These are phyloP conservation scores for Cheirogaleus medius DNA, from an alignment of 2,113 vertebrate species.

Conservation along the genomic window DNA sequence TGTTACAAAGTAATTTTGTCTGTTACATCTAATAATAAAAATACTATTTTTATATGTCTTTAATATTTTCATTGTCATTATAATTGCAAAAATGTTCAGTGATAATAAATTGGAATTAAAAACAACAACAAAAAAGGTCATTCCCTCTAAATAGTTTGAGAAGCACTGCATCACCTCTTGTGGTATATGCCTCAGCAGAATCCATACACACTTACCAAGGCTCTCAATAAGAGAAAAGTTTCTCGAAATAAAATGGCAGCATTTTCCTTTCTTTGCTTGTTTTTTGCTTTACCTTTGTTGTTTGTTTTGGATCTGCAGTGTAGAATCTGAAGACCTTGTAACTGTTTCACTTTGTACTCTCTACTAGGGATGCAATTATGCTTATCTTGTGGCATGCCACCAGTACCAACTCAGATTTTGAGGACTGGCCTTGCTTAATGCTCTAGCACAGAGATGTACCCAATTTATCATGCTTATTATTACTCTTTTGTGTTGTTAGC, in stretches of 20 bases:
- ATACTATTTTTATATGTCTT: not conserved
- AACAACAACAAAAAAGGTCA: not conserved
- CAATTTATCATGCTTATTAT: accelerated
- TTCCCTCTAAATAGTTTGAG: not conserved
- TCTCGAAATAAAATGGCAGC: not conserved
- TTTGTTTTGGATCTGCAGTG: not conserved
- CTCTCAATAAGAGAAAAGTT: accelerated
- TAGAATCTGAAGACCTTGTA: no score
- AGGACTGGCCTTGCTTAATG: not conserved
- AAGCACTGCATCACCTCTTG: accelerated
- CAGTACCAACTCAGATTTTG: accelerated
- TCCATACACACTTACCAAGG: not conserved
- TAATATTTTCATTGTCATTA: not conserved
- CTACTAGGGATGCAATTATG: not conserved
- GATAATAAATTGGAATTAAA: not conserved
- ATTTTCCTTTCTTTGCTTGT: not conserved
- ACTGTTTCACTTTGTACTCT: accelerated
- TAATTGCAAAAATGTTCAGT: not conserved
- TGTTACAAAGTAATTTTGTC: not conserved
- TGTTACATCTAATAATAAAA: not conserved
- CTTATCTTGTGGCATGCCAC: accelerated
- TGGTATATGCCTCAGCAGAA: not conserved
- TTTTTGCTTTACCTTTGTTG: not conserved
- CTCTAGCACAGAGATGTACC: not conserved
- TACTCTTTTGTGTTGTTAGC: not conserved